phyloP scores from a whole-genome alignment of 2,113 vertebrate genomes.

The Blennius ocellaris region DNA sequence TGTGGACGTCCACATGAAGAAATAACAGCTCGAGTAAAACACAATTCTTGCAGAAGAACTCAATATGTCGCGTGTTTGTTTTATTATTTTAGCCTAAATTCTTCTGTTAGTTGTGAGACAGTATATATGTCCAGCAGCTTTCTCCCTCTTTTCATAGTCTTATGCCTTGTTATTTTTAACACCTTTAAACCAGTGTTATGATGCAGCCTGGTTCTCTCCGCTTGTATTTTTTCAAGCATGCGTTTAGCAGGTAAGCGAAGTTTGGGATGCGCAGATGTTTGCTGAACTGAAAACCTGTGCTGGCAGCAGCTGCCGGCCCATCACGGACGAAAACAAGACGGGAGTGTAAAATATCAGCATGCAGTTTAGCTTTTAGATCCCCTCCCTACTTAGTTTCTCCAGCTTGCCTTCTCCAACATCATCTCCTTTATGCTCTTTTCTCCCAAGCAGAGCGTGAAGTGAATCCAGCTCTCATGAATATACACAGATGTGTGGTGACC shows the following conservation, averaged over 20 bases:
- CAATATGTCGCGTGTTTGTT: too few species aligned
- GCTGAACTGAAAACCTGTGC: conserved; percentile 73
- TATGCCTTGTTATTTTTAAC: too few species aligned
- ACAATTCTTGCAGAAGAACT: too few species aligned
- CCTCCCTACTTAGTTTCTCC: neutral
- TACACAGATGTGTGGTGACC: conserved; percentile 61
- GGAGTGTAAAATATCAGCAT: conserved; percentile 43
- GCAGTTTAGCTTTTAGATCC: conserved; percentile 55
- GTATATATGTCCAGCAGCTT: too few species aligned
- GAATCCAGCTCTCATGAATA: conserved; percentile 36
- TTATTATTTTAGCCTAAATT: too few species aligned
- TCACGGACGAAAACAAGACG: conserved; percentile 50
- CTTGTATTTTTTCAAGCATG: conserved; percentile 30
- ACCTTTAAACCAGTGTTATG: conserved; percentile 43
- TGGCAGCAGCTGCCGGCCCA: conserved; percentile 65
- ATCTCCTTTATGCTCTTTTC: neutral
- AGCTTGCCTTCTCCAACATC: conserved; percentile 6
- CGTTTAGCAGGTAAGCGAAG: conserved; percentile 42
- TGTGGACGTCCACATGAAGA: conserved; percentile 1
- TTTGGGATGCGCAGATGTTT: conserved; percentile 76
- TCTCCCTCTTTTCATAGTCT: too few species aligned
- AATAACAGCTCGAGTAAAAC: neutral
- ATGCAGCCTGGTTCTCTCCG: conserved; percentile 32
- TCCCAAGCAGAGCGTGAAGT: conserved; percentile 4
- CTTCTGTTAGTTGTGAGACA: too few species aligned